Percentiles rank a stretch among this genome's conserved stretches.
Evolutionary conservation across 2,113 vertebrate genomes (phyloP).

Genomic region (Porphyrio hochstetteri): DNA sequence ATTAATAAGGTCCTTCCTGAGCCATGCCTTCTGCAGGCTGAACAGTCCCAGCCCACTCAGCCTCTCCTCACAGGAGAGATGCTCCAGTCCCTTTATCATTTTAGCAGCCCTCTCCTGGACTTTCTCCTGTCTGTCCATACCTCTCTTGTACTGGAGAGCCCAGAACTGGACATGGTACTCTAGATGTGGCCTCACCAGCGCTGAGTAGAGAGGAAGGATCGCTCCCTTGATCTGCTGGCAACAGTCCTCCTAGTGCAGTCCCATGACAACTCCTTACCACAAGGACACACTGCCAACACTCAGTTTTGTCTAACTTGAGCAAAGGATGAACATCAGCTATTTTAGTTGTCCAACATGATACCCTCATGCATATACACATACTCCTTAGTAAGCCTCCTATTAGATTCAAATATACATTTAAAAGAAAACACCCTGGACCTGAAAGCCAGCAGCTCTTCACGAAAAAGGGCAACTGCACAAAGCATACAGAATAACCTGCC

Average conservation of each 20-base stretch:
- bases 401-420: neutral
- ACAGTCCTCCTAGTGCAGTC: neutral
- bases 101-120: neutral
- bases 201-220: neutral
- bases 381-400: neutral
- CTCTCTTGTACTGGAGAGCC: neutral
- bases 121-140: too few relatives aligned
- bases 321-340: neutral
- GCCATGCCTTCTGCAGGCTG: neutral
- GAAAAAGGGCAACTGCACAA: neutral
- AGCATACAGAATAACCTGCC: neutral
- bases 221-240: neutral
- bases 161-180: neutral
- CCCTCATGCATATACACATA: neutral
- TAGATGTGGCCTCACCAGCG: neutral
- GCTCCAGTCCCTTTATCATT: too few relatives aligned
- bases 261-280: neutral
- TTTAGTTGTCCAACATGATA: neutral
- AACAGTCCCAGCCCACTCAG: neutral
- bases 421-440: neutral
- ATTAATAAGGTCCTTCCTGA: neutral
- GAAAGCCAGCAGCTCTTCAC: neutral
- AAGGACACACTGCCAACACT: neutral
- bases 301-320: neutral
- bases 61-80: neutral